Conservation (phyloP, 1,140 invertebrate species). For the Drosophila virilis region DNA sequence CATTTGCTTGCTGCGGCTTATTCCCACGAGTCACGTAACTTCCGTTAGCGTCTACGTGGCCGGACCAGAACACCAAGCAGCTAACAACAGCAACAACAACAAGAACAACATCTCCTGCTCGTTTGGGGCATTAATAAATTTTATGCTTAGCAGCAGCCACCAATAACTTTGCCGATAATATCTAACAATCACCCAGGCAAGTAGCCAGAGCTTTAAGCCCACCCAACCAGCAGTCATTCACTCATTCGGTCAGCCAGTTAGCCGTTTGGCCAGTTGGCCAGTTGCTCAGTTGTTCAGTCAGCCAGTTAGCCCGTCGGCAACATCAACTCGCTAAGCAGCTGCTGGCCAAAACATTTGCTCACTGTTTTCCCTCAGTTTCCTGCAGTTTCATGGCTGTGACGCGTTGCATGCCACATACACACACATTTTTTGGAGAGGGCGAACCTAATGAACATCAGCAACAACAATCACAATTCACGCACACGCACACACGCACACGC, state of each 20-base stretch:
- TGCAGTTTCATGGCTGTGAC: slow-evolving; percentile 61
- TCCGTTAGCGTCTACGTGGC: slow-evolving; percentile 61
- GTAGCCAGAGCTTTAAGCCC: slow-evolving; percentile 7
- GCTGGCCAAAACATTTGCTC: slow-evolving; percentile 7
- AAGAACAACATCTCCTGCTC: slow-evolving; percentile 30
- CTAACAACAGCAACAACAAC: not conserved
- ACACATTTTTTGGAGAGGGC: slow-evolving; percentile 64
- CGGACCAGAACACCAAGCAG: slow-evolving; percentile 12
- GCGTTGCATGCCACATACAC: slow-evolving; percentile 75
- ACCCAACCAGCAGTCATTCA: not conserved
- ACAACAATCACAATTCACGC: slow-evolving; percentile 2
- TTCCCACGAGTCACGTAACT: slow-evolving; percentile 80
- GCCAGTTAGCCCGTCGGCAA: slow-evolving; percentile 7
- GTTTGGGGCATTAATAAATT: slow-evolving; percentile 74
- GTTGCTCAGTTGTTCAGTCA: slow-evolving; percentile 1
- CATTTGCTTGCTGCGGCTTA: slow-evolving; percentile 48
- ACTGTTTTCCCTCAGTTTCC: slow-evolving; percentile 42
- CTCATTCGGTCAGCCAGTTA: slow-evolving; percentile 9
- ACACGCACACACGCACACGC: slow-evolving; percentile 24
- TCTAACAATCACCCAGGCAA: slow-evolving; percentile 62
- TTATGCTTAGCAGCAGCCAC: slow-evolving; percentile 72
- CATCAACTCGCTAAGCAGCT: slow-evolving; percentile 37
- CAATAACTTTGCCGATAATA: slow-evolving; percentile 80
- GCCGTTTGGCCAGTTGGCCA: not conserved
- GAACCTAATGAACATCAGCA: slow-evolving; percentile 67